These are phyloP conservation scores for Callaeas wilsoni DNA, from an alignment of 2,113 vertebrate genomes.

Conservation along the genomic window DNA sequence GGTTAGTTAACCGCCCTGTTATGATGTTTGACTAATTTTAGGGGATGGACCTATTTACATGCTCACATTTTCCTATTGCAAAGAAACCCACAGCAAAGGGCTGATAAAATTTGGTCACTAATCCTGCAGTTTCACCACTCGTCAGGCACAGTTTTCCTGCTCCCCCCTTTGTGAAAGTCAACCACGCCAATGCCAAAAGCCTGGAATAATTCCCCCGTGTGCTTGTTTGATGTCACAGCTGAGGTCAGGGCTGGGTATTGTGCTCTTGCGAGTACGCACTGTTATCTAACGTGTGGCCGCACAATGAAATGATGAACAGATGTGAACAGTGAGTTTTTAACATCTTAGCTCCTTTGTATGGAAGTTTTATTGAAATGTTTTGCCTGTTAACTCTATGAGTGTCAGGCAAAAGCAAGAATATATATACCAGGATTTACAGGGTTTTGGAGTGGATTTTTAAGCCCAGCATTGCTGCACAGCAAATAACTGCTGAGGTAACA, in stretches of 20 bases:
- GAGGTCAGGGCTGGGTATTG: conserved; percentile 65
- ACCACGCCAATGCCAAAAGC: neutral
- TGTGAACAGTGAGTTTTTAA: conserved; percentile 75
- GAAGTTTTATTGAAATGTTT: conserved; percentile 70
- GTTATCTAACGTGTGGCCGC: conserved; percentile 69
- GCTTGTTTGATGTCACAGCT: conserved; percentile 70
- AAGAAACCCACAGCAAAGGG: neutral
- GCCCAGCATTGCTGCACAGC: neutral
- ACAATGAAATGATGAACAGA: conserved; percentile 74
- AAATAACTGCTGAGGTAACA: conserved; percentile 25
- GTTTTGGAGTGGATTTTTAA: conserved; percentile 36
- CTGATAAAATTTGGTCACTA: neutral
- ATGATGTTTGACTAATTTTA: conserved; percentile 32
- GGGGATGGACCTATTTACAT: neutral
- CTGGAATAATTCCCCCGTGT: conserved; percentile 45
- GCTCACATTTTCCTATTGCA: neutral
- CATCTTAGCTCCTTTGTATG: conserved; percentile 62
- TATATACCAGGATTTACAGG: conserved; percentile 38
- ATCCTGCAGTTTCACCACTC: neutral
- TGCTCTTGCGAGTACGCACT: conserved; percentile 49
- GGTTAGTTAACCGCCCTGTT: conserved; percentile 68
- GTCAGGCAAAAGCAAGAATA: conserved; percentile 19
- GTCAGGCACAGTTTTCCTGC: neutral
- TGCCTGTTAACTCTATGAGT: conserved; percentile 69
- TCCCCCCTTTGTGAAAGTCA: neutral